A percentile compares a stretch with the other conserved stretches of the same genome.
Conservation (phyloP, 37 sponge, comb jelly and placozoan genomes). For the Cladorhizidae sp. region DNA sequence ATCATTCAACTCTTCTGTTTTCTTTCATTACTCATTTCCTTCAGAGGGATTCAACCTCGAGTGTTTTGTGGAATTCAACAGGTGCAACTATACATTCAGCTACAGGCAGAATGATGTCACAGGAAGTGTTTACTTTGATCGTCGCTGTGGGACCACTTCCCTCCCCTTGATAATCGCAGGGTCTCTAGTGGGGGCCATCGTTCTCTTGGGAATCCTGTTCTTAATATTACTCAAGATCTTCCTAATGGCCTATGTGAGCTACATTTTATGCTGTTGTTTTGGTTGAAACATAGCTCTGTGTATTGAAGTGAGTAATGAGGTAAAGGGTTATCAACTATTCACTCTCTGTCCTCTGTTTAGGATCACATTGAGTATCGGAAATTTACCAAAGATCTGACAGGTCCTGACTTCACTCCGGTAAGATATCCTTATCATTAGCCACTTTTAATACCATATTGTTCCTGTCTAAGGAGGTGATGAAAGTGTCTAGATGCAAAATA, state of each 20-base stretch:
- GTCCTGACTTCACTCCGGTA: conserved; percentile 44
- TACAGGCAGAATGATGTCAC: background rate
- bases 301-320: no score
- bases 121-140: background rate
- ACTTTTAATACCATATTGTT: no score
- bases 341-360: background rate
- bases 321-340: no score
- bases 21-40: background rate
- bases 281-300: no score
- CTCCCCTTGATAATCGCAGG: conserved; percentile 34
- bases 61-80: background rate
- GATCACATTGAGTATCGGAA: conserved; percentile 47
- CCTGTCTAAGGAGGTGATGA: no score
- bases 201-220: conserved; percentile 24
- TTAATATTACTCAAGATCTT: conserved; percentile 30
- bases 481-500: no score
- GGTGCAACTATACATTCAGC: conserved; percentile 2
- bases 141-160: background rate
- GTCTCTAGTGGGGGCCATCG: background rate
- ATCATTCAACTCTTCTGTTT: background rate
- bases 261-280: background rate
- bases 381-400: conserved; percentile 42
- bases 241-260: conserved; percentile 11
- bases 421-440: background rate
- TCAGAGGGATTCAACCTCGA: background rate